Evolutionary conservation across 2,888 invertebrate genomes (phyloP), one percentile per base, ranked within the genome.

Genomic region (Lottia gigantea): DNA sequence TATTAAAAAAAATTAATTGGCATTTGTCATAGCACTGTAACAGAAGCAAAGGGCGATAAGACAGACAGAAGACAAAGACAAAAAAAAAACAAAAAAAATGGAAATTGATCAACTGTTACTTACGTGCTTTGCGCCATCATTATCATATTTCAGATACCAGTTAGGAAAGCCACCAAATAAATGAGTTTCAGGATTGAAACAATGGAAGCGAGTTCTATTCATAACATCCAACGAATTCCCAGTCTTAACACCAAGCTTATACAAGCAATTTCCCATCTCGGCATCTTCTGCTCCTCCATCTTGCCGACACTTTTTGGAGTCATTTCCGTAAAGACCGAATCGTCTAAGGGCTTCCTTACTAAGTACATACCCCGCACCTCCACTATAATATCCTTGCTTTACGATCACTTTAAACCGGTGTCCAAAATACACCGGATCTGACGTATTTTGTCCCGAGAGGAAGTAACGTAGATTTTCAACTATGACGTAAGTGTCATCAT

Each of bases 401-500:
- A 86, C 82, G 62, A 82, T 79, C 1, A 78, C 74, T 72, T 81
- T 83, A 73, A 87, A 87, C 72, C 83, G 82, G 45, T 87, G 85
- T n/a, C 88, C 88, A 86, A 96, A 98, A 88, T 95, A 98, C 16
- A 97, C 90, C 0, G 97, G 94, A 1, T 93, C 92, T 19, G 71
- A 65, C 8, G 76, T 73, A 61, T 78, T 71, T 83, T 95, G 92
- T 0, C 93, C 92, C n/a, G 93, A 92, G 26, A 98, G 88, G 63
- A 84, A 79, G 66, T 79, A 78, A 11, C 82, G 77, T 62, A 99
- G 90, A 89, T 99, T 99, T 89, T 99, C 98, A 65, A 99, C 92
- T 61, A 99, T 92, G 63, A 98, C 95, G 88, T 96, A 98, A 91
- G 98, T 98, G 85, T 98, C 98, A 88, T 98, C 98, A 83, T 98